Conservation (phyloP, 2,888 invertebrate genomes). For the Synergus itoensis region DNA sequence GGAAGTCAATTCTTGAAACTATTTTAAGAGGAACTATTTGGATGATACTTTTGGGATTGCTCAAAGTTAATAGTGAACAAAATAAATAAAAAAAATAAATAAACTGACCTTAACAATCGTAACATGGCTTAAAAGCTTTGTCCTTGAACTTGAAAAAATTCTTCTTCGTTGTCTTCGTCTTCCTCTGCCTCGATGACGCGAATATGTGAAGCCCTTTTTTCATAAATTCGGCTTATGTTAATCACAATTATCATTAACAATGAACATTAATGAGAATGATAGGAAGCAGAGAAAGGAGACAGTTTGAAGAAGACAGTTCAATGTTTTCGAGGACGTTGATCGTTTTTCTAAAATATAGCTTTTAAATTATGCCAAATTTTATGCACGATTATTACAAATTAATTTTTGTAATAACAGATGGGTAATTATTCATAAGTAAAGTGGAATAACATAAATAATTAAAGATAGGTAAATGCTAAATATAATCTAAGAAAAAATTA, state of each 20-base stretch:
- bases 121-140: constrained; percentile 10
- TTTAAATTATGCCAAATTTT: not conserved
- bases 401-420: not conserved
- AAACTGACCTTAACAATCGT: constrained; percentile 16
- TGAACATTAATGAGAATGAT: not conserved
- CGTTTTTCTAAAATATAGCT: constrained; percentile 5
- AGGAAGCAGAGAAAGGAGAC: constrained; percentile 15
- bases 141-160: constrained; percentile 9
- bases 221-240: constrained; percentile 12
- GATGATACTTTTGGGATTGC: not conserved
- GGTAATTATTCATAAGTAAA: too few species aligned
- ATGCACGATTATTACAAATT: not conserved
- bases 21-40: not conserved
- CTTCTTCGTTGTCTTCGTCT: constrained; percentile 5
- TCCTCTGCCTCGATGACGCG: constrained; percentile 15
- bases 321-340: not conserved
- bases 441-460: too few species aligned
- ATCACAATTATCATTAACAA: not conserved
- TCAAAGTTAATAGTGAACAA: not conserved
- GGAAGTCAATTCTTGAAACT: not conserved
- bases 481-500: not conserved
- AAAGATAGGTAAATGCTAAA: not conserved
- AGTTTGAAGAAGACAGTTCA: constrained; percentile 15
- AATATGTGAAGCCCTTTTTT: constrained; percentile 5
- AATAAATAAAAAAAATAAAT: not conserved